Conservation (phyloP, 2,888 invertebrate species). For the Dynastes hyllus region DNA sequence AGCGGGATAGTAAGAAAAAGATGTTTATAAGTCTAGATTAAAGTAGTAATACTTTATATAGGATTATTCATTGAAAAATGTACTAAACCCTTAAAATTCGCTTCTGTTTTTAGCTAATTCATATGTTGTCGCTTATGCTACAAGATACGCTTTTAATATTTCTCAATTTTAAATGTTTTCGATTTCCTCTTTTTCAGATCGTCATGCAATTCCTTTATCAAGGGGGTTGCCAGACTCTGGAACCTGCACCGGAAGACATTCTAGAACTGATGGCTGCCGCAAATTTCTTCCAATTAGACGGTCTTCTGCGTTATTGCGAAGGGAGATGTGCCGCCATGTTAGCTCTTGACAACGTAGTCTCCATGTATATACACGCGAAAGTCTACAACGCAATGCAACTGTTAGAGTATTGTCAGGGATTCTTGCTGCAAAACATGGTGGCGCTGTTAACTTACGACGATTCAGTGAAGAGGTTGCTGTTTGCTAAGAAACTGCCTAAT, state of each 20-base stretch:
- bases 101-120: too few relatives aligned
- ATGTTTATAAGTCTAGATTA: too few relatives aligned
- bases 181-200: conserved; percentile 74
- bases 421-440: conserved; percentile 94
- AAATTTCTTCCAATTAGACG: conserved; percentile 92
- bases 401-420: conserved; percentile 92
- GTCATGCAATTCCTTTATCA: conserved; percentile 95
- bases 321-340: conserved; percentile 88
- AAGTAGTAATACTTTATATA: too few relatives aligned
- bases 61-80: too few relatives aligned
- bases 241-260: conserved; percentile 86
- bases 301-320: conserved; percentile 88
- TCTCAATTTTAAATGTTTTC: neutral
- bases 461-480: conserved; percentile 89
- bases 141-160: too few relatives aligned
- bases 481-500: conserved; percentile 91
- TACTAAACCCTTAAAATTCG: too few relatives aligned
- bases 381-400: conserved; percentile 91
- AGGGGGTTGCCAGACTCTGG: conserved; percentile 86
- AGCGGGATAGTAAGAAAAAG: too few relatives aligned
- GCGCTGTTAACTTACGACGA: conserved; percentile 93
- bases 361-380: conserved; percentile 95
- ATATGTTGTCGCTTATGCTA: too few relatives aligned
- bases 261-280: conserved; percentile 93
- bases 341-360: conserved; percentile 90